These are phyloP conservation scores for Clarias platycephalus DNA, from an alignment of 2,797 vertebrate genomes.

Conservation along the genomic window DNA sequence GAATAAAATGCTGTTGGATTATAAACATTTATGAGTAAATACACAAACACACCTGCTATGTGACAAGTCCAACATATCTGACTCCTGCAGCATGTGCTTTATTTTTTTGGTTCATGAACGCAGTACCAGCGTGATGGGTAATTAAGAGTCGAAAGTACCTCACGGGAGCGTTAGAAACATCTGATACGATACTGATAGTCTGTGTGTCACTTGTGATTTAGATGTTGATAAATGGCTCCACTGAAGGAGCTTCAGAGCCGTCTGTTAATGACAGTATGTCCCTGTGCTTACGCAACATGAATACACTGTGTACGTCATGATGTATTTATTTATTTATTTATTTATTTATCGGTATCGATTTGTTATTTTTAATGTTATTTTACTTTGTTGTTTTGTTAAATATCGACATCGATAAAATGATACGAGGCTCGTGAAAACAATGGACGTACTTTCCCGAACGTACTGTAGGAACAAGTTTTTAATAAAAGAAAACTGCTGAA, in stretches of 20 bases:
- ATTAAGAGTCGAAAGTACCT: background rate
- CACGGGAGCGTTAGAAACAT: background rate
- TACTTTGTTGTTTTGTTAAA: too few species aligned
- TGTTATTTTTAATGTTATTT: too few species aligned
- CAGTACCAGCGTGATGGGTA: background rate
- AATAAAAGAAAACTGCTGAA: conserved; percentile 49
- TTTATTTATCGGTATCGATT: conserved; percentile 33
- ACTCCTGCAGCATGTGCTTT: background rate
- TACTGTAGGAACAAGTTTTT: conserved; percentile 54
- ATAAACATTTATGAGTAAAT: background rate
- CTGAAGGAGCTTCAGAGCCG: background rate
- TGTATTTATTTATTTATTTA: conserved; percentile 16
- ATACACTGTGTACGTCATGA: conserved; percentile 25
- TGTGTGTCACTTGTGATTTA: background rate
- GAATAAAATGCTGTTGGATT: background rate
- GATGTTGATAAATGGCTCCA: background rate
- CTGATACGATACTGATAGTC: too few species aligned
- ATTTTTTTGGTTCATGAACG: background rate
- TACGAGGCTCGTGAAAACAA: conserved; percentile 18
- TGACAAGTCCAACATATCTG: background rate
- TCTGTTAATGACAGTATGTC: conserved; percentile 10
- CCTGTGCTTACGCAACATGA: background rate
- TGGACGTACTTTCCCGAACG: conserved; percentile 12
- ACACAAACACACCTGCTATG: background rate
- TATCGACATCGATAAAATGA: conserved; percentile 7